phyloP scores from a whole-genome alignment of 1,140 invertebrate species.

The Aphis craccivora region DNA sequence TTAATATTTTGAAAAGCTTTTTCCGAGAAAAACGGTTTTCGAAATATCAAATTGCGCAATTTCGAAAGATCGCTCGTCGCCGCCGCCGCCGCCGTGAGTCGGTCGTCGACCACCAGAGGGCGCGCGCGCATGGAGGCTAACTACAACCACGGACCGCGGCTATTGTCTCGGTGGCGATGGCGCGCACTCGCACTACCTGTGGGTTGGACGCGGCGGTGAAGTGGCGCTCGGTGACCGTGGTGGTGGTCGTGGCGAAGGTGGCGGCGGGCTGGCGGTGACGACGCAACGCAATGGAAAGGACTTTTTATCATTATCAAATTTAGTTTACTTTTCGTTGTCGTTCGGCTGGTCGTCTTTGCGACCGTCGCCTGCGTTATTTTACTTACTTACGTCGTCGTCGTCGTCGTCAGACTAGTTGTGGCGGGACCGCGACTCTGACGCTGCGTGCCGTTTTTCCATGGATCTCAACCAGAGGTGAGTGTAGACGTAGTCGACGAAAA shows the following conservation, averaged over 20 bases:
- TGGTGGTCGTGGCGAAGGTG: not conserved
- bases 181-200: not conserved
- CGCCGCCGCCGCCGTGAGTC: no score
- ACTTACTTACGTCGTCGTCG: not conserved
- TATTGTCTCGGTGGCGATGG: not conserved
- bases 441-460: not conserved
- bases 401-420: not conserved
- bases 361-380: not conserved
- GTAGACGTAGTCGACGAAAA: not conserved
- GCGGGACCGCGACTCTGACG: not conserved
- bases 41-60: not conserved
- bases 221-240: not conserved
- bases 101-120: not conserved
- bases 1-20: not conserved
- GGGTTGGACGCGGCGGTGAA: not conserved
- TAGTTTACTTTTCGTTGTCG: not conserved
- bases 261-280: not conserved
- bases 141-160: not conserved
- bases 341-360: not conserved
- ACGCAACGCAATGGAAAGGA: not conserved
- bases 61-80: not conserved
- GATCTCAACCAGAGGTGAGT: not conserved
- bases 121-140: slow-evolving; percentile 5
- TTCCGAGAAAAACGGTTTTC: not conserved
- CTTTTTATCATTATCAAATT: slow-evolving; percentile 28